phyloP scores from a whole-genome alignment of 2,888 invertebrate genomes.

The Lasioglossum villosulum region DNA sequence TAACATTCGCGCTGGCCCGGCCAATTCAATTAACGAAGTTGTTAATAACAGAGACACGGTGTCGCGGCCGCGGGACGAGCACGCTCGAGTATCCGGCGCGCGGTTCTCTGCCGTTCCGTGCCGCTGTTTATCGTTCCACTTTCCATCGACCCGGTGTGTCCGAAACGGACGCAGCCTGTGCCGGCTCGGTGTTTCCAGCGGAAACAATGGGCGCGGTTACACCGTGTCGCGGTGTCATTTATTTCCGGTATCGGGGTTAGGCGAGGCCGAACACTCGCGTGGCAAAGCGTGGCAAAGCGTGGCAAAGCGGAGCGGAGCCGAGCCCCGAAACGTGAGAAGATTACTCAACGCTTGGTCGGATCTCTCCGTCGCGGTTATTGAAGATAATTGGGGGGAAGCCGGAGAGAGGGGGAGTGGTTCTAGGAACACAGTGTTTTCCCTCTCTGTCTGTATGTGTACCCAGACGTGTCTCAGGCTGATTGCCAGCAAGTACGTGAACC shows the following conservation, averaged over 20 bases:
- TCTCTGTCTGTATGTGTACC: slow-evolving; percentile 13
- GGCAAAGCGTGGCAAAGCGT: slow-evolving; percentile 9
- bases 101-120: not conserved
- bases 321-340: slow-evolving; percentile 66
- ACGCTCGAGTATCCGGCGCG: not conserved
- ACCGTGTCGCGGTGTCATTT: slow-evolving; percentile 66
- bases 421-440: slow-evolving; percentile 20
- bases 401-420: slow-evolving; percentile 15
- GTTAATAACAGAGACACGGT: not conserved
- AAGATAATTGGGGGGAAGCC: slow-evolving; percentile 68
- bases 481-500: slow-evolving; percentile 30
- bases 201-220: slow-evolving; percentile 67
- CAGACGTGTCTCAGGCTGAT: slow-evolving; percentile 31
- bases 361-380: slow-evolving; percentile 54
- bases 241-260: slow-evolving; percentile 60
- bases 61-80: not conserved
- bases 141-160: slow-evolving; percentile 3
- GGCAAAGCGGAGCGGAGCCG: slow-evolving; percentile 8
- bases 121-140: slow-evolving; percentile 16
- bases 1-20: slow-evolving; percentile 1
- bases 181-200: slow-evolving; percentile 33
- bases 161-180: not conserved
- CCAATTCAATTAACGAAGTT: slow-evolving; percentile 10
- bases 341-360: slow-evolving; percentile 63
- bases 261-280: slow-evolving; percentile 18